Evolutionary conservation across 2,888 invertebrate species (phyloP).

Genomic region (Galerucella nymphaeae): DNA sequence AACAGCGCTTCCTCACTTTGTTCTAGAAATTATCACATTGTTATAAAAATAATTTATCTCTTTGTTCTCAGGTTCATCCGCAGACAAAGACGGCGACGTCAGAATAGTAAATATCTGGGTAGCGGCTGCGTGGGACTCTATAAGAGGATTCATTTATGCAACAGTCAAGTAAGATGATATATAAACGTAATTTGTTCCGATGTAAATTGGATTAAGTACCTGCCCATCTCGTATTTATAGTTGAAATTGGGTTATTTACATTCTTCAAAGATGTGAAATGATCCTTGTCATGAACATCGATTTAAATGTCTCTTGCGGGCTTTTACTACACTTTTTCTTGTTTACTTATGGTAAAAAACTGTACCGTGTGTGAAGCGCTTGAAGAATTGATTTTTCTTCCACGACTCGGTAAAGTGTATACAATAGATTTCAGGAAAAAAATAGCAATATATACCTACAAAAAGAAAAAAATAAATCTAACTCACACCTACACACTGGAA

Average conservation of each 20-base stretch:
- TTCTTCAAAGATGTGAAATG: conserved; percentile 6
- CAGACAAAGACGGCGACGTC: conserved; percentile 55
- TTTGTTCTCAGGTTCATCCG: conserved; percentile 53
- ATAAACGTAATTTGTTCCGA: conserved; percentile 31
- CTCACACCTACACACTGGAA: too few species aligned
- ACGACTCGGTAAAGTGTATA: too few species aligned
- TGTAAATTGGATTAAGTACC: conserved; percentile 35
- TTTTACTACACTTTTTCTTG: too few species aligned
- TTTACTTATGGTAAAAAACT: too few species aligned
- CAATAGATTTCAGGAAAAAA: too few species aligned
- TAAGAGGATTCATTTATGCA: conserved; percentile 84
- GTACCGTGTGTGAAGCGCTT: too few species aligned
- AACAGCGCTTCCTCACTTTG: not conserved
- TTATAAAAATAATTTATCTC: conserved; percentile 5
- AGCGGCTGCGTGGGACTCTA: conserved; percentile 78
- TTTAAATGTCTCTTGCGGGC: too few species aligned
- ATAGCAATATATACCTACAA: too few species aligned
- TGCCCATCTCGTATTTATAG: not conserved
- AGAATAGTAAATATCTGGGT: conserved; percentile 51
- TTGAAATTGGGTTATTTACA: conserved; percentile 28
- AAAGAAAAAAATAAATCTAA: too few species aligned
- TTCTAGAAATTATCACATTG: conserved; percentile 2
- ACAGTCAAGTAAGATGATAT: conserved; percentile 73
- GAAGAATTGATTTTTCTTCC: too few species aligned
- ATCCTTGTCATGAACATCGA: not conserved